phyloP scores from a whole-genome alignment of 2,113 vertebrate species.

The Edolisoma coerulescens region DNA sequence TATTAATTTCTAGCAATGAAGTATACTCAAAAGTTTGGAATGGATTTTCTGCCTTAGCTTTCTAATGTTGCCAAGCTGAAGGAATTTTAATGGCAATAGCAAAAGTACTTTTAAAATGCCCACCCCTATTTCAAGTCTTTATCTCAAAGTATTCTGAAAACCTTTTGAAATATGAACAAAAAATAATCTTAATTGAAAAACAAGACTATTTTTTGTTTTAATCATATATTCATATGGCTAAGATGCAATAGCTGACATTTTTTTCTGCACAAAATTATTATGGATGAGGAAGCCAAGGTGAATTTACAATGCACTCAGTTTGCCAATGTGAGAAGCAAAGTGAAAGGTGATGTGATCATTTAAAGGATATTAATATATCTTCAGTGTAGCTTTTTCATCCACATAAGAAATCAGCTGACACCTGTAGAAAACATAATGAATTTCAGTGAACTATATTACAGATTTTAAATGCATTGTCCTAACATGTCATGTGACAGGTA shows the following conservation, averaged over 20 bases:
- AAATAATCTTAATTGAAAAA: neutral
- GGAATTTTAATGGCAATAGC: neutral
- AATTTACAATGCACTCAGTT: neutral
- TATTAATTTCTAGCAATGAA: neutral
- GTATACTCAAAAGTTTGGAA: neutral
- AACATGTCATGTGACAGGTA: neutral
- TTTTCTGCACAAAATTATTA: neutral
- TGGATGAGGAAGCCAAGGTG: neutral
- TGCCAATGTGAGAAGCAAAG: neutral
- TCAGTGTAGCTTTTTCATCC: neutral
- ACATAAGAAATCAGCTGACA: neutral
- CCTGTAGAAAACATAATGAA: neutral
- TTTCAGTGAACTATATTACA: neutral
- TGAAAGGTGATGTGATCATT: neutral
- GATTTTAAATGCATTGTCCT: neutral
- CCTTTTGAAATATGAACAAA: neutral
- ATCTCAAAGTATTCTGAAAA: neutral
- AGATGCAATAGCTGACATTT: neutral
- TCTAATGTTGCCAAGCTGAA: neutral
- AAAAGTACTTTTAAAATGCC: neutral
- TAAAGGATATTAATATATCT: neutral
- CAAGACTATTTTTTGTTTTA: neutral
- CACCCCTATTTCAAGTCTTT: neutral
- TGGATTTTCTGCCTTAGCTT: neutral
- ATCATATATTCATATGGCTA: neutral